Evolutionary conservation across 2,888 invertebrate species (phyloP).

Genomic region (Dryadula phaetusa): DNA sequence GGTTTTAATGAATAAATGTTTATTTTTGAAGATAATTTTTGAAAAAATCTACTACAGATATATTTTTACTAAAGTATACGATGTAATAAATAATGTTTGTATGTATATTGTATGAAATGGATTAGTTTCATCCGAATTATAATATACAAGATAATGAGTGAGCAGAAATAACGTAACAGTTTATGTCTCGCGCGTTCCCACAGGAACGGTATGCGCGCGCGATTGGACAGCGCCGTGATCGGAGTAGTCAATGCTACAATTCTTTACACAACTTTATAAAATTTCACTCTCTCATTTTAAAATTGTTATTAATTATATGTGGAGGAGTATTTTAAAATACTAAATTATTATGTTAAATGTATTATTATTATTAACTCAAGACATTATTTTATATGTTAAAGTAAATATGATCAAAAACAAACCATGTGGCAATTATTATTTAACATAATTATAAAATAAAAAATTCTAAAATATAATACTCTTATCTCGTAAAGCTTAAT

Average conservation of each 20-base stretch:
- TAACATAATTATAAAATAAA: no score
- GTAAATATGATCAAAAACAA: no score
- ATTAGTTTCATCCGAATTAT: constrained; percentile 68
- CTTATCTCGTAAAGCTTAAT: no score
- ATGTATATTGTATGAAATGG: constrained; percentile 11
- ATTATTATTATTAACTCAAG: no score
- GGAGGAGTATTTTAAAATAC: no score
- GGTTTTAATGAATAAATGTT: constrained; percentile 58
- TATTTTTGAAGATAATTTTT: constrained; percentile 43
- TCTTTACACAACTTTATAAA: neutral
- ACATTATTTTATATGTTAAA: no score
- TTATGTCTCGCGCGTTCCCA: constrained; percentile 82
- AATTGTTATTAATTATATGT: neutral
- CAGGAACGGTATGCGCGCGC: constrained; percentile 80
- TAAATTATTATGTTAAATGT: no score
- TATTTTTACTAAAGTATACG: no score
- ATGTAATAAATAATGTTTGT: no score
- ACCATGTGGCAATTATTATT: no score
- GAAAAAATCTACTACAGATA: neutral
- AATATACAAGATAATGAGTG: constrained; percentile 79
- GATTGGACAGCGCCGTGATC: constrained; percentile 57
- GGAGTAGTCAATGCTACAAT: constrained; percentile 37
- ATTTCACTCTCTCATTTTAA: neutral
- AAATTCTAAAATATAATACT: no score
- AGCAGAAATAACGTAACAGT: constrained; percentile 83